A percentile compares a stretch with the other conserved stretches of the same genome.
phyloP scores from a whole-genome alignment of 2,888 invertebrate genomes.

The Sesia bembeciformis region DNA sequence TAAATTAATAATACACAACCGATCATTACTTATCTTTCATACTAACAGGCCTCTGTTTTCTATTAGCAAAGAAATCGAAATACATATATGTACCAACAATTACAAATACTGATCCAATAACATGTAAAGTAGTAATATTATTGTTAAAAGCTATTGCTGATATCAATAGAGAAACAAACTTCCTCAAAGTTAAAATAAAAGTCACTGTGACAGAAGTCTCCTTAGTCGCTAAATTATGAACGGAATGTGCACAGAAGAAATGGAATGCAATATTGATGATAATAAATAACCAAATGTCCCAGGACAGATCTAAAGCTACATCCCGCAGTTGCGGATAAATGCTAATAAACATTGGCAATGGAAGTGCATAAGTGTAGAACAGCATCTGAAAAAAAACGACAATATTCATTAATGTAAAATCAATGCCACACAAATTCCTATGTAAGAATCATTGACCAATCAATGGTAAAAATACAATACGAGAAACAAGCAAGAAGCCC shows the following conservation, averaged over 20 bases:
- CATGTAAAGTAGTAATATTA: slow-evolving; percentile 48
- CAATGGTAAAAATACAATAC: too few relatives aligned
- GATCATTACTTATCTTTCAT: slow-evolving; percentile 22
- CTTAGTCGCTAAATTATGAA: slow-evolving; percentile 51
- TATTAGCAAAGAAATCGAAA: slow-evolving; percentile 47
- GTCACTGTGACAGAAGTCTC: slow-evolving; percentile 58
- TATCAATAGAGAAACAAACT: slow-evolving; percentile 51
- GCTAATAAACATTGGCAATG: slow-evolving; percentile 47
- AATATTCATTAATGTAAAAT: background rate
- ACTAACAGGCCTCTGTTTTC: slow-evolving; percentile 41
- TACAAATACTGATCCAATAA: slow-evolving; percentile 46
- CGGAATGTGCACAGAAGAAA: slow-evolving; percentile 53
- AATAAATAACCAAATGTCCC: slow-evolving; percentile 40
- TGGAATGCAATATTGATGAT: slow-evolving; percentile 43
- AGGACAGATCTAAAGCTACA: slow-evolving; percentile 23
- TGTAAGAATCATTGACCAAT: too few relatives aligned
- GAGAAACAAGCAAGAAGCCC: too few relatives aligned
- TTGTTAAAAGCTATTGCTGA: slow-evolving; percentile 61
- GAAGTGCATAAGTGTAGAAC: slow-evolving; percentile 54
- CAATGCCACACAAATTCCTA: too few relatives aligned
- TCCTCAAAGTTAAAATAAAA: slow-evolving; percentile 56
- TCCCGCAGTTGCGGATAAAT: slow-evolving; percentile 38
- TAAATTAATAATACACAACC: background rate
- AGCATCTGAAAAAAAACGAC: slow-evolving; percentile 49
- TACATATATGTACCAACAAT: slow-evolving; percentile 54